These are phyloP conservation scores for Alethe diademata DNA, from an alignment of 2,113 vertebrate species.

Conservation along the genomic window DNA sequence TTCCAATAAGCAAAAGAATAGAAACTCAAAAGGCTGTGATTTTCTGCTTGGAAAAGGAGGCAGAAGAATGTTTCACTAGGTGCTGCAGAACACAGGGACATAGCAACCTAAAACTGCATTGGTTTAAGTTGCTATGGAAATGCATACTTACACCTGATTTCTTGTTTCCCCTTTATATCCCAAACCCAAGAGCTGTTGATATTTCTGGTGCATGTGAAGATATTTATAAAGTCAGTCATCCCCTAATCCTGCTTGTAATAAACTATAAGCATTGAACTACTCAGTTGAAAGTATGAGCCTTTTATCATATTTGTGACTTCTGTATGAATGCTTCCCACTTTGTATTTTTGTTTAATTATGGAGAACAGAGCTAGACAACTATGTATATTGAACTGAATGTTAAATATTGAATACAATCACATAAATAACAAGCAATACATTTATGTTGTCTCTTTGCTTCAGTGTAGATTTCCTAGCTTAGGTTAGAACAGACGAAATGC, in stretches of 20 bases:
- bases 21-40: background rate
- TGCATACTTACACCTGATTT: background rate
- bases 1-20: background rate
- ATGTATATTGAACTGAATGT: too few species aligned
- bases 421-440: background rate
- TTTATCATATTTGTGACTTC: background rate
- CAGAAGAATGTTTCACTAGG: background rate
- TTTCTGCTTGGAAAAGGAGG: background rate
- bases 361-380: background rate
- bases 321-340: background rate
- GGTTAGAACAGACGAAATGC: background rate
- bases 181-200: background rate
- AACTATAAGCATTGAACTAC: background rate
- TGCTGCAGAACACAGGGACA: background rate
- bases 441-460: background rate
- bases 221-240: background rate
- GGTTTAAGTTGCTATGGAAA: background rate
- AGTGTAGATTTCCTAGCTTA: background rate
- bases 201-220: background rate
- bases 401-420: background rate
- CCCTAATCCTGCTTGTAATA: background rate
- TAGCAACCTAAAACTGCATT: background rate
- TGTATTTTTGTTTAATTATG: background rate
- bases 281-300: background rate
- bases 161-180: background rate